A percentile compares a stretch with the other conserved stretches of the same genome.
Evolutionary conservation across 2,888 invertebrate species (phyloP).

Genomic region (Aphrophora alni): DNA sequence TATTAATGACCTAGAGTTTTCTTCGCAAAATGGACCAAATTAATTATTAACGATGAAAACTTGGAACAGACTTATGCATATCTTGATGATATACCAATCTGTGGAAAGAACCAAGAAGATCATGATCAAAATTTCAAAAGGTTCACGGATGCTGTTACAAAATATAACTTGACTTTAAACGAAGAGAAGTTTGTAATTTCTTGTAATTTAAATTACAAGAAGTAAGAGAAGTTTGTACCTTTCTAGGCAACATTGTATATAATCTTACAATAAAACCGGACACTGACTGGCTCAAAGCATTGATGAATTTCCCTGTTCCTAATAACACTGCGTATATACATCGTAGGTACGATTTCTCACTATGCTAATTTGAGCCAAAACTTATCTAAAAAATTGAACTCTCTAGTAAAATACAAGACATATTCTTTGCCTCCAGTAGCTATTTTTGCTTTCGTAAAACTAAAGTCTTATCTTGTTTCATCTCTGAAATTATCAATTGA

Average conservation of each 20-base stretch:
- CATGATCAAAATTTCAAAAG: slow-evolving; percentile 21
- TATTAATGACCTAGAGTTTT: slow-evolving; percentile 21
- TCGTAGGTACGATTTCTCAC: too few relatives aligned
- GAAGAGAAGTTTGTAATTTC: neutral
- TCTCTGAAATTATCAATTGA: neutral
- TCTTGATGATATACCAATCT: neutral
- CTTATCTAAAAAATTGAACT: neutral
- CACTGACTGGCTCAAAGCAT: neutral
- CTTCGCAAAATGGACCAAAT: neutral
- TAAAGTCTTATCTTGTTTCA: neutral
- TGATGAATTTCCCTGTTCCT: neutral
- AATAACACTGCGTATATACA: neutral
- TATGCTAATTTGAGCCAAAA: neutral
- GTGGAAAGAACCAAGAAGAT: slow-evolving; percentile 7
- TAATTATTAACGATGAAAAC: neutral
- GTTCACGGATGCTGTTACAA: neutral
- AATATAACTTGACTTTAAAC: neutral
- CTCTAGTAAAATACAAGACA: neutral
- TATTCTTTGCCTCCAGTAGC: neutral
- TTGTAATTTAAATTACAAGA: too few relatives aligned
- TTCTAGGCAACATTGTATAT: neutral
- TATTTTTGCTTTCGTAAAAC: neutral
- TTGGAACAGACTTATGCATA: neutral
- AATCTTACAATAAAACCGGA: neutral
- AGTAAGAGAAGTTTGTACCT: too few relatives aligned